Conservation (phyloP, 37 sponge, comb jelly and placozoan genomes). For the Cliona cf. orientalis region DNA sequence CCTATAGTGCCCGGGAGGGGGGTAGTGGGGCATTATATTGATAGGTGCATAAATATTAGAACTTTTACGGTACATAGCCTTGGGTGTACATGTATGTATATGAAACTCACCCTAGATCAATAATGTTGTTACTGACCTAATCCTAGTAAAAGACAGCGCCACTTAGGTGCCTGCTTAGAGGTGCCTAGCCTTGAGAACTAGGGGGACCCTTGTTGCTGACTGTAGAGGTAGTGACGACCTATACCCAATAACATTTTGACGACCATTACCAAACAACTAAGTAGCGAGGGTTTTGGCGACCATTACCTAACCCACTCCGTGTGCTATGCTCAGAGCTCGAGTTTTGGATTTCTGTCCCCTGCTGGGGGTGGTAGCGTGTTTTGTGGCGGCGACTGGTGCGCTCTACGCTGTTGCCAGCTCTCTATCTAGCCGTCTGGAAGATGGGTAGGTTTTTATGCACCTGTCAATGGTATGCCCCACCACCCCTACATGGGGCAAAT, state of each 20-base stretch:
- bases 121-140: too few species aligned
- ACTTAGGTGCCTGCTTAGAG: too few species aligned
- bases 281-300: neutral
- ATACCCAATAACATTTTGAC: neutral
- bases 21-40: too few species aligned
- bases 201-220: neutral
- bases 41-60: too few species aligned
- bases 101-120: too few species aligned
- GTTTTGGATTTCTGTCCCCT: neutral
- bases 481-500: neutral
- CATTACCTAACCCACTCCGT: neutral
- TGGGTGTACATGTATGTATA: too few species aligned
- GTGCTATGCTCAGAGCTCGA: neutral
- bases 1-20: too few species aligned
- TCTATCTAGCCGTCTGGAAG: slow-evolving; percentile 15
- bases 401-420: slow-evolving; percentile 27
- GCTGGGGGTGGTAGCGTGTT: slow-evolving; percentile 8
- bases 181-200: too few species aligned
- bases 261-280: neutral
- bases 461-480: neutral
- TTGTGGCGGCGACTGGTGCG: slow-evolving; percentile 16
- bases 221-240: neutral
- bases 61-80: too few species aligned
- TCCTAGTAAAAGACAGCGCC: too few species aligned
- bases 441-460: slow-evolving; percentile 10